Conservation (phyloP, 2,797 vertebrate genomes). For the Leuciscus waleckii region DNA sequence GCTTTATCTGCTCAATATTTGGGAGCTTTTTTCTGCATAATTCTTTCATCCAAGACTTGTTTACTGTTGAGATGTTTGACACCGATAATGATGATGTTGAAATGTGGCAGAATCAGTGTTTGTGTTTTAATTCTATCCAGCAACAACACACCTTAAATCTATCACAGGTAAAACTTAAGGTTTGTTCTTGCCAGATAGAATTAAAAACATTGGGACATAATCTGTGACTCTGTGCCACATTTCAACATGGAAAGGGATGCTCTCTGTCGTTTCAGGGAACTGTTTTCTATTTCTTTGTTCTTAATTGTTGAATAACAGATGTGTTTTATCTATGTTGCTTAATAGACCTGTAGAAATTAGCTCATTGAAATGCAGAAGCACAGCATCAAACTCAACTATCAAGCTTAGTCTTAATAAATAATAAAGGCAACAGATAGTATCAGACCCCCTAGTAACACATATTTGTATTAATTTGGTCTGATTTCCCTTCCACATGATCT, state of each 20-base stretch:
- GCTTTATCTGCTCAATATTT: conserved; percentile 51
- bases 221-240: neutral
- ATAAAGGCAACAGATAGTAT: conserved; percentile 32
- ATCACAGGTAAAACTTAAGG: neutral
- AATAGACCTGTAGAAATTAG: neutral
- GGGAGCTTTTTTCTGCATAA: conserved; percentile 40
- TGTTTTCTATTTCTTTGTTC: neutral
- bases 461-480: conserved; percentile 41
- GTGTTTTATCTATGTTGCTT: neutral
- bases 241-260: neutral
- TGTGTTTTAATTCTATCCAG: neutral
- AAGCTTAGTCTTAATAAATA: conserved; percentile 2
- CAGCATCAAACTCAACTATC: conserved; percentile 1
- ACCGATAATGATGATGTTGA: neutral
- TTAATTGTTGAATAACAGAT: neutral
- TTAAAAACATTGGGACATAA: neutral
- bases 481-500: conserved; percentile 35
- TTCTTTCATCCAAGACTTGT: neutral
- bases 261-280: neutral
- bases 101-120: neutral
- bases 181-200: neutral
- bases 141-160: neutral
- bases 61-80: neutral
- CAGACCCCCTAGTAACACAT: conserved; percentile 43
- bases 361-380: neutral